Evolutionary conservation across 2,888 invertebrate genomes (phyloP).

Genomic region (Galerucella nymphaeae): DNA sequence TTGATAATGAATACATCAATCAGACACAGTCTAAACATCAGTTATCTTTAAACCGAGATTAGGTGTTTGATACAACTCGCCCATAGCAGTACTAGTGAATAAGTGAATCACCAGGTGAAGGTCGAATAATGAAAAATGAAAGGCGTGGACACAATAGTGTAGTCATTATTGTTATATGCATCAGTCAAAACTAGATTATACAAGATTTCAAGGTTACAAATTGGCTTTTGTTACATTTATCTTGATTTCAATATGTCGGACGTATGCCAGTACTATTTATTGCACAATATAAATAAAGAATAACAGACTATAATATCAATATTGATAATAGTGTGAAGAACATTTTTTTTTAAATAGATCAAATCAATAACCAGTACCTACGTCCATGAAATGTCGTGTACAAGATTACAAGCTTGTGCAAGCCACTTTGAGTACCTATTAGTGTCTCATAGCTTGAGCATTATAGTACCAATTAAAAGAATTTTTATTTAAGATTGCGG

Average conservation of each 20-base stretch:
- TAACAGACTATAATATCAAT: no score
- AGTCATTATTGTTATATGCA: constrained; percentile 41
- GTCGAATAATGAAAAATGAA: constrained; percentile 46
- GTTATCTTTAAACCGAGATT: no score
- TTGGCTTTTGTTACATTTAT: constrained; percentile 5
- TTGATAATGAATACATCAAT: no score
- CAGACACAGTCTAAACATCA: no score
- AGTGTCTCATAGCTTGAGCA: background rate
- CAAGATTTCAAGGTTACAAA: constrained; percentile 14
- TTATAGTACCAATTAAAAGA: constrained; percentile 10
- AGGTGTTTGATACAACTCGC: no score
- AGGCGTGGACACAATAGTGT: constrained; percentile 45
- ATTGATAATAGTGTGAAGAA: no score
- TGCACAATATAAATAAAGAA: no score
- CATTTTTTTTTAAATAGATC: background rate
- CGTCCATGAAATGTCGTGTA: constrained; percentile 14
- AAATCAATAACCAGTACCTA: background rate
- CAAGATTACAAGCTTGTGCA: background rate
- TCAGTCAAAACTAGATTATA: constrained; percentile 21
- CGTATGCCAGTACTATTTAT: no score
- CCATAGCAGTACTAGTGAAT: background rate
- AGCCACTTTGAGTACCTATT: constrained; percentile 1
- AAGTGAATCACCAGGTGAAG: constrained; percentile 50
- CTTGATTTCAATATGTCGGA: background rate
- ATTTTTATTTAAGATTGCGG: background rate